Conservation (phyloP, 2,113 vertebrate genomes). For the Neomonachus schauinslandi region DNA sequence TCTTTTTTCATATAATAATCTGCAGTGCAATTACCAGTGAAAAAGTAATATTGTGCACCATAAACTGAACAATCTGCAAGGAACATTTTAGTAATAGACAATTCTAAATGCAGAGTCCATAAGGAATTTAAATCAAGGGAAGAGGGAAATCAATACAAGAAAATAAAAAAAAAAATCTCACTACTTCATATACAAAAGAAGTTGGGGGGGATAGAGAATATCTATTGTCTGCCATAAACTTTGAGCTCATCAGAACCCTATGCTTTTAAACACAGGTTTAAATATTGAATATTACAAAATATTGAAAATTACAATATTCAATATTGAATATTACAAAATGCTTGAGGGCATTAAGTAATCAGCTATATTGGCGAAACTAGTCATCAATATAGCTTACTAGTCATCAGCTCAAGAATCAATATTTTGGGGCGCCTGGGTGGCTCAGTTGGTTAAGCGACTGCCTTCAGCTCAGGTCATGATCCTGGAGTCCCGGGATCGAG, state of each 20-base stretch:
- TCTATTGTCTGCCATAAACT: neutral
- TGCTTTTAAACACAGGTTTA: neutral
- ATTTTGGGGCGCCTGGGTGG: no score
- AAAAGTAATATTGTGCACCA: slow-evolving; percentile 87
- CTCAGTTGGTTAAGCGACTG: no score
- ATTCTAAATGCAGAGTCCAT: slow-evolving; percentile 75
- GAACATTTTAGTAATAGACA: slow-evolving; percentile 80
- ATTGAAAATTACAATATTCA: neutral
- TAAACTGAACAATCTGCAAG: slow-evolving; percentile 86
- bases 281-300: slow-evolving; percentile 7
- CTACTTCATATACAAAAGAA: slow-evolving; percentile 62
- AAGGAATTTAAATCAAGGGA: slow-evolving; percentile 86
- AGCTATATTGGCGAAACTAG: neutral
- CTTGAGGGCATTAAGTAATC: neutral
- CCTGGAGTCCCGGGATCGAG: no score
- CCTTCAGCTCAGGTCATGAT: no score
- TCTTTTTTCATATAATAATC: slow-evolving; percentile 89
- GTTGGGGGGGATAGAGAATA: neutral
- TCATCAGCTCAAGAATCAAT: slow-evolving; percentile 6
- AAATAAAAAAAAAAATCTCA: slow-evolving; percentile 73
- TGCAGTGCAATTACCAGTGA: slow-evolving; percentile 88
- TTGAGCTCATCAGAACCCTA: neutral
- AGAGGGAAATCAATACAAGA: slow-evolving; percentile 75
- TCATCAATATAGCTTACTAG: neutral
- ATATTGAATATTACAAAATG: neutral